phyloP scores from a whole-genome alignment of 2,113 vertebrate species.

The Corvus moneduloides region DNA sequence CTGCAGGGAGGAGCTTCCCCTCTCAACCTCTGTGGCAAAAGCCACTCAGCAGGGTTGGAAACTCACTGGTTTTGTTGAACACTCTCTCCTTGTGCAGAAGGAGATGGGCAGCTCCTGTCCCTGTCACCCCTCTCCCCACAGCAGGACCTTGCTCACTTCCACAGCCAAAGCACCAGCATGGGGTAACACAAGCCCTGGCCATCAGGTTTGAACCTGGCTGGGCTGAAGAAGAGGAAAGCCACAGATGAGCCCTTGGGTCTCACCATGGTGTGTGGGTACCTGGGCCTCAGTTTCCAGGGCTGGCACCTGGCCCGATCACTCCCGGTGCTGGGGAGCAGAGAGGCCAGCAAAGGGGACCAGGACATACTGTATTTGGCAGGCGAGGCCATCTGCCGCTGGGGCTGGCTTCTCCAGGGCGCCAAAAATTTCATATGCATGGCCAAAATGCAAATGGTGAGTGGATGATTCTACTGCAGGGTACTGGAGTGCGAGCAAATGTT shows the following conservation, averaged over 20 bases:
- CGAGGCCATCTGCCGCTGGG: fast-evolving
- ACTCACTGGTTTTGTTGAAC: background rate
- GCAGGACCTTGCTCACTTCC: background rate
- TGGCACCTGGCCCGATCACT: fast-evolving
- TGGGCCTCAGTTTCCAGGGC: background rate
- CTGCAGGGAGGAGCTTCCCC: background rate
- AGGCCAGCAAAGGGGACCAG: background rate
- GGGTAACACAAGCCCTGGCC: no score
- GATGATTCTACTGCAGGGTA: no score
- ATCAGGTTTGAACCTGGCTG: background rate
- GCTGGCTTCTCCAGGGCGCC: background rate
- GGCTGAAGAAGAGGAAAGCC: background rate
- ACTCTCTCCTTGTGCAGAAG: background rate
- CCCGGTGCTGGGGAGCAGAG: fast-evolving
- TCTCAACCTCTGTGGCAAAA: fast-evolving
- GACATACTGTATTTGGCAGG: background rate
- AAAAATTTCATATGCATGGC: fast-evolving
- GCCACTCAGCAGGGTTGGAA: background rate
- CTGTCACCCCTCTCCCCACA: fast-evolving
- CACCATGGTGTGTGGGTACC: fast-evolving
- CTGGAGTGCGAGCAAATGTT: fast-evolving
- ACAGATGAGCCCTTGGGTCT: fast-evolving
- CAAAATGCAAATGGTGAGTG: fast-evolving
- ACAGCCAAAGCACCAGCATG: background rate
- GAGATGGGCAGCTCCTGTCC: background rate